Evolutionary conservation across 2,888 invertebrate genomes (phyloP), one percentile per base, ranked within the genome.

Genomic region (Colletes collaris): DNA sequence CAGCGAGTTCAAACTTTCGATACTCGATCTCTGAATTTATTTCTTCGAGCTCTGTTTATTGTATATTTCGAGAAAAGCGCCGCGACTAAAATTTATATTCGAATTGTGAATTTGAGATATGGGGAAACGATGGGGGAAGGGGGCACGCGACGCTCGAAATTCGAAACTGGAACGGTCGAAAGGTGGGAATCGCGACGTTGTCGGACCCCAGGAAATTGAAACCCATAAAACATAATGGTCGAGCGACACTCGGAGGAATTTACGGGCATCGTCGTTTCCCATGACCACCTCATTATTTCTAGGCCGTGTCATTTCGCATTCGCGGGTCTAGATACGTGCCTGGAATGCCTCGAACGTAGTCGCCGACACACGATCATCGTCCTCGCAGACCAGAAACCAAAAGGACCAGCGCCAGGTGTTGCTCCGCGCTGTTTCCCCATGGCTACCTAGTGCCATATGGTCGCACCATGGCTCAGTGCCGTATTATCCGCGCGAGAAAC

Each of bases 231-330:
- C 84, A 82, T 85, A 87, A 83, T 83, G 83, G 79, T 79, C 27
- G 79, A 79, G 79, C 82, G 87, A 82, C 85, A 69, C 84, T 84
- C 80, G 67, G 74, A 79, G 79, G 84, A 87, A 87, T 89, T 89
- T 87, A 83, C 85, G 79, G 85, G 77, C 82, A 83, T 88, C 84
- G 79, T 73, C 79, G 78, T 86, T 89, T 86, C 87, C 88, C 85
- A 83, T 86, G 79, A 80, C 75, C 82, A 82, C 82, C 87, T 86
- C 86, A 85, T 89, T 89, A 88, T 89, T 89, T 87, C 84, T 72
- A 67, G 68, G 68, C 76, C 71, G 76, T 69, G 82, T 79, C 80
- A 77, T 84, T 84, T 84, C 77, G 77, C 64, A 79, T 84, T 74
- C 84, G 77, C 73, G 56, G 16, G 64, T 50, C 75, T 66, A 58